Conservation (phyloP, 2,888 invertebrate genomes). For the Cybosia mesomella region DNA sequence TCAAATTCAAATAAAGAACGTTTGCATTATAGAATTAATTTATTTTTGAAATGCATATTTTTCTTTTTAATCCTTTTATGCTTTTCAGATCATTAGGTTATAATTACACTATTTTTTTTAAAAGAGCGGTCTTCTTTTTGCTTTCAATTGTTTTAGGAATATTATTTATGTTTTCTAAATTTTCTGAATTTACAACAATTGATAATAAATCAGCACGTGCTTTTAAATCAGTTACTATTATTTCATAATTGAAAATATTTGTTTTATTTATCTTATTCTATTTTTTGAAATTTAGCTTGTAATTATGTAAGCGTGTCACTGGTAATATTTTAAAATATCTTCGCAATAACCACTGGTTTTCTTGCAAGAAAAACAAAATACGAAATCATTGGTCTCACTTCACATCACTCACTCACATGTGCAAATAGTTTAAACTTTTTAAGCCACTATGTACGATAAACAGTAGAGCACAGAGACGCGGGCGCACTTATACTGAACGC, state of each 20-base stretch:
- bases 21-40: background rate
- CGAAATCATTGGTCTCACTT: slow-evolving; percentile 30
- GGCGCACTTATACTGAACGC: slow-evolving; percentile 80
- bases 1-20: background rate
- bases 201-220: background rate
- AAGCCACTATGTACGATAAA: slow-evolving; percentile 27
- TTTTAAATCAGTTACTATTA: background rate
- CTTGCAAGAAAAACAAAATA: slow-evolving; percentile 14
- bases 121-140: background rate
- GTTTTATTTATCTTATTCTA: background rate
- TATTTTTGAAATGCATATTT: background rate
- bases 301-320: background rate
- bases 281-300: background rate
- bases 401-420: slow-evolving; percentile 39
- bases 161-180: background rate
- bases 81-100: background rate
- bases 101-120: background rate
- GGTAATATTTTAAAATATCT: background rate
- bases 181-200: too few species aligned
- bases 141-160: background rate
- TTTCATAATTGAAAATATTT: too few species aligned
- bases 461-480: slow-evolving; percentile 79
- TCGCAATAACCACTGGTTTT: slow-evolving; percentile 9
- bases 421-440: slow-evolving; percentile 32
- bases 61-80: background rate